These are phyloP conservation scores for Grantiella picta DNA, from an alignment of 2,113 vertebrate genomes.

Conservation along the genomic window DNA sequence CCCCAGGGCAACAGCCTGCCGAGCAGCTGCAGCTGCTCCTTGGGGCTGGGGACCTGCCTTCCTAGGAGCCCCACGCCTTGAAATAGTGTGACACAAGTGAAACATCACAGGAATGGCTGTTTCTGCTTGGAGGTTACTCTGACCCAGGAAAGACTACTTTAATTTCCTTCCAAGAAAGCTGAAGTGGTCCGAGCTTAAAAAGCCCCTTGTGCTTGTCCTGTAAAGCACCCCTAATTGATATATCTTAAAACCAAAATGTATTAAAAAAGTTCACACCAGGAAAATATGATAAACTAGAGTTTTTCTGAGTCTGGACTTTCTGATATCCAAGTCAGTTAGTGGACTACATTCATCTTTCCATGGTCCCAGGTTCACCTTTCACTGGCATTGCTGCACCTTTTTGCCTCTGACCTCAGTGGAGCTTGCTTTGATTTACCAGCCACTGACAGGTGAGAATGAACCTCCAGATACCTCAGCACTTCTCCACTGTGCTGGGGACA, in stretches of 20 bases:
- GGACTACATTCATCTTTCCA: not conserved
- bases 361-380: not conserved
- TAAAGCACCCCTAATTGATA: not conserved
- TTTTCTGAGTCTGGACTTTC: not conserved
- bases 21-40: constrained; percentile 37
- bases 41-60: constrained; percentile 22
- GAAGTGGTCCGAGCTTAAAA: not conserved
- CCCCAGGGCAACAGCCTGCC: constrained; percentile 13
- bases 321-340: not conserved
- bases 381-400: not conserved
- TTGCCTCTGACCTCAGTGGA: not conserved
- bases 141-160: not conserved
- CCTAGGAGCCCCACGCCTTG: not conserved
- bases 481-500: fast-evolving
- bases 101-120: not conserved
- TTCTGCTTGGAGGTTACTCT: not conserved
- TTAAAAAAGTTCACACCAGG: not conserved
- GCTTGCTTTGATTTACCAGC: not conserved
- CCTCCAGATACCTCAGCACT: not conserved
- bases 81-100: not conserved
- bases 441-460: not conserved
- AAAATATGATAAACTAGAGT: not conserved
- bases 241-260: not conserved
- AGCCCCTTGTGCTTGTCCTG: not conserved
- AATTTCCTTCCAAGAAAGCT: not conserved